Percentiles rank a stretch among this genome's conserved stretches.
These are phyloP conservation scores for Bombyx mori DNA, from an alignment of 1,140 invertebrate species.

Conservation along the genomic window ASM3026992v2 NC_085114.1:11455501-11456000, in stretches of 20 bases:
- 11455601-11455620: slow-evolving; percentile 90
- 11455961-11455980: slow-evolving; percentile 80
- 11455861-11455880: slow-evolving; percentile 96
- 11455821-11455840: slow-evolving; percentile 94
- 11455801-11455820: slow-evolving; percentile 91
- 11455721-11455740: slow-evolving; percentile 99
- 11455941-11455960: slow-evolving; percentile 87
- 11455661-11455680: slow-evolving; percentile 97
- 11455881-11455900: slow-evolving; percentile 90
- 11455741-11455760: slow-evolving; percentile 89
- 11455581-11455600: slow-evolving; percentile 82
- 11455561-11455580: slow-evolving; percentile 86
- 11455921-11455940: slow-evolving; percentile 96
- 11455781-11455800: slow-evolving; percentile 89
- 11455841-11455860: slow-evolving; percentile 96
- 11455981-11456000: slow-evolving; percentile 90
- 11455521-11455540: slow-evolving; percentile 97
- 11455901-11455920: slow-evolving; percentile 94
- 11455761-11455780: slow-evolving; percentile 89
- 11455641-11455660: slow-evolving; percentile 73
- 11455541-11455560: slow-evolving; percentile 98
- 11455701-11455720: slow-evolving; percentile 90
- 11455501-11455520: slow-evolving; percentile 94
- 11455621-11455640: slow-evolving; percentile 81
- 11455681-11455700: slow-evolving; percentile 89